A percentile compares a stretch with the other conserved stretches of the same genome.
Conservation (phyloP, 2,797 vertebrate species). For the Aulostomus chinensis region DNA sequence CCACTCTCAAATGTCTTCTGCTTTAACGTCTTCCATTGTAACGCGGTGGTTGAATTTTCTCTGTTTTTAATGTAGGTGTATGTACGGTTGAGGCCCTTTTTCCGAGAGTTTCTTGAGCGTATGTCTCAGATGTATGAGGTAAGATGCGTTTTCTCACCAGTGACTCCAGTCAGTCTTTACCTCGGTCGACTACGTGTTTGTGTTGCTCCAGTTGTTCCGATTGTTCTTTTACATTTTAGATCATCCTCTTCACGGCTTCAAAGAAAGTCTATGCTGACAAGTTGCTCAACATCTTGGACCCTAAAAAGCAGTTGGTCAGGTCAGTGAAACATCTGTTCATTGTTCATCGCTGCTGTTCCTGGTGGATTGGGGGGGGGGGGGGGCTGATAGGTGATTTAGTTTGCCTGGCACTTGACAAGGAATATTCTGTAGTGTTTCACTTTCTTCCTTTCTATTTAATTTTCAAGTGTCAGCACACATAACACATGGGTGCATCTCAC, state of each 20-base stretch:
- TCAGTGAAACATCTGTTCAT: conserved; percentile 58
- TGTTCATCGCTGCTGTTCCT: no score
- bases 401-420: no score
- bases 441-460: no score
- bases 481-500: no score
- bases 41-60: conserved; percentile 80
- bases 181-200: no score
- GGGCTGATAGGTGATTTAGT: no score
- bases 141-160: conserved; percentile 68
- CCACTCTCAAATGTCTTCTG: neutral
- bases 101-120: conserved; percentile 96
- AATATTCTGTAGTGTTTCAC: no score
- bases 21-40: no score
- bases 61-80: conserved; percentile 86
- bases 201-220: no score
- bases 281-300: conserved; percentile 98
- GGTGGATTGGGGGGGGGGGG: no score
- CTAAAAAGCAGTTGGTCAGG: conserved; percentile 98
- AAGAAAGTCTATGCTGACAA: conserved; percentile 99
- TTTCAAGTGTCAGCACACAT: no score
- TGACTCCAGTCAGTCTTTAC: conserved; percentile 8
- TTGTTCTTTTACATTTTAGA: conserved; percentile 79
- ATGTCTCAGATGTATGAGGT: conserved; percentile 99
- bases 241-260: conserved; percentile 99
- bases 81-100: conserved; percentile 96